Evolutionary conservation across 2,888 invertebrate species (phyloP).

Genomic region (Dasypogon diadema): DNA sequence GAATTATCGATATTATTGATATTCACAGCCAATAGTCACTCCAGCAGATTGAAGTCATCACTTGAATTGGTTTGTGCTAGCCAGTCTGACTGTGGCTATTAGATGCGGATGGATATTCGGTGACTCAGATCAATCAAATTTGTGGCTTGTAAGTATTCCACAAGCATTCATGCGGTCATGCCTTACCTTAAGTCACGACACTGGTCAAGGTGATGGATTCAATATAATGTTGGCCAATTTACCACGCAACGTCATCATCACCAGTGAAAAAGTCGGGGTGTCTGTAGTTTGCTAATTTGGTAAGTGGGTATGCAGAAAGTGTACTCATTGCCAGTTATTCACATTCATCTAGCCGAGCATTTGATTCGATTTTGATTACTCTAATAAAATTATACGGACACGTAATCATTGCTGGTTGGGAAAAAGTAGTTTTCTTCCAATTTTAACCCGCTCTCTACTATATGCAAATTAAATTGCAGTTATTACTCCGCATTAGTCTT

Average conservation of each 20-base stretch:
- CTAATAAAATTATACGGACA: slow-evolving; percentile 11
- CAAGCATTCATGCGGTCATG: background rate
- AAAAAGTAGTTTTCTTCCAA: background rate
- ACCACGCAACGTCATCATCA: slow-evolving; percentile 13
- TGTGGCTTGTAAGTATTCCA: background rate
- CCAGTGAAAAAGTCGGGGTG: background rate
- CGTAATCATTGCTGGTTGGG: background rate
- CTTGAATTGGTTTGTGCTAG: background rate
- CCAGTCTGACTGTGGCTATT: background rate
- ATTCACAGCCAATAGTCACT: background rate
- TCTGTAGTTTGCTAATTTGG: slow-evolving; percentile 13
- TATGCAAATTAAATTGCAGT: background rate
- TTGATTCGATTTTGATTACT: slow-evolving; percentile 9
- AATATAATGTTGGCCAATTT: background rate
- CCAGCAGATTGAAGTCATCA: background rate
- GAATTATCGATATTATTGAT: slow-evolving; percentile 5
- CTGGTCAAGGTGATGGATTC: slow-evolving; percentile 9
- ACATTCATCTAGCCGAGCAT: background rate
- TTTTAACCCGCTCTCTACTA: background rate
- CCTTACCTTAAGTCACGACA: background rate
- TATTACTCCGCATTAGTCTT: background rate
- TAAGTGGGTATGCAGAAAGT: slow-evolving; percentile 28
- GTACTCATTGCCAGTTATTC: background rate
- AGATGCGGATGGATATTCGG: background rate
- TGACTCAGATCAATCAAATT: slow-evolving; percentile 42